These are phyloP conservation scores for Macropus fuliginosus DNA, from an alignment of 2,797 vertebrate genomes.

Conservation along the genomic window DNA sequence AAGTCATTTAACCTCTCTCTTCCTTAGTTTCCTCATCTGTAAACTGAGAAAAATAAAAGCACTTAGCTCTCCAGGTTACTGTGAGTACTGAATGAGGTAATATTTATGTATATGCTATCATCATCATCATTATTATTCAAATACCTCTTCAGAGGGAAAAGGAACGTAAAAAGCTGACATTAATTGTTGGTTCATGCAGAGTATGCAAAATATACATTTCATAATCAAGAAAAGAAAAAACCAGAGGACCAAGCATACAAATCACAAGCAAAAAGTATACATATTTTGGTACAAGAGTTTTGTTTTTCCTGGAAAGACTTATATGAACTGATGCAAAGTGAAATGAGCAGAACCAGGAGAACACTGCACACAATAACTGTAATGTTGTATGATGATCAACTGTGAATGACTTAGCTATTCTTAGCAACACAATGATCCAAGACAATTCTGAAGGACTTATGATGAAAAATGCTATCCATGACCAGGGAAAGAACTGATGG, in stretches of 20 bases:
- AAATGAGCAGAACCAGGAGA: neutral
- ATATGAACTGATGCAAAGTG: too few relatives aligned
- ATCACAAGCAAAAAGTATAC: neutral
- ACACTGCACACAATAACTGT: neutral
- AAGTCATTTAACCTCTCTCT: neutral
- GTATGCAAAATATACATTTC: neutral
- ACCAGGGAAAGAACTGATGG: neutral
- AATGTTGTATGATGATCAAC: neutral
- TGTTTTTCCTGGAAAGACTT: neutral
- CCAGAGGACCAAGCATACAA: neutral
- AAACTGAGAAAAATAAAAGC: neutral
- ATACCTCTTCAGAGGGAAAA: neutral
- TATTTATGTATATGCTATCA: neutral
- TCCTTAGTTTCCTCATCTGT: neutral
- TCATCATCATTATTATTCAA: neutral
- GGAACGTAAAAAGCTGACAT: too few relatives aligned
- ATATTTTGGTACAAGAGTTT: neutral
- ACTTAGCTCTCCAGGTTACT: neutral
- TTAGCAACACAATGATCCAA: neutral
- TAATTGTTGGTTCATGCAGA: neutral
- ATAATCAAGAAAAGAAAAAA: neutral
- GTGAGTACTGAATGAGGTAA: neutral
- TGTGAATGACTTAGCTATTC: neutral
- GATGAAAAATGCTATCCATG: neutral
- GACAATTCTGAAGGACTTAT: neutral